A percentile compares a stretch with the other conserved stretches of the same genome.
These are phyloP conservation scores for Pterois miles DNA, from an alignment of 2,797 vertebrate species.

Conservation along the genomic window DNA sequence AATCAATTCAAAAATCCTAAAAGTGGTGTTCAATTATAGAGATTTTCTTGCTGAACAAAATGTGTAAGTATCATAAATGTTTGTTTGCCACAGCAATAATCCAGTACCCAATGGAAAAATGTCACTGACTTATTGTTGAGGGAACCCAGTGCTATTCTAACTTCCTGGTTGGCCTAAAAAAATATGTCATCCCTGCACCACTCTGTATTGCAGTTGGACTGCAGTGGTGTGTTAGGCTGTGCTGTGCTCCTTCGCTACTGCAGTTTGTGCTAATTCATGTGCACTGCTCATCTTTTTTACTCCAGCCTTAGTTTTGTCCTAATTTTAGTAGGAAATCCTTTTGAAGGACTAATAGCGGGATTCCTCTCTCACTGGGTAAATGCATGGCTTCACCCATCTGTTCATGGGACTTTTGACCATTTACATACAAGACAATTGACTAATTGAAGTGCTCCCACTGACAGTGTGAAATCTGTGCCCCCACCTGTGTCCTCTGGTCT, in stretches of 20 bases:
- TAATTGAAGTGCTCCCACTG: conserved; percentile 32
- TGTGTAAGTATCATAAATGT: too few species aligned
- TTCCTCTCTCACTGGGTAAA: conserved; percentile 34
- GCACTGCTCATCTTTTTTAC: conserved; percentile 40
- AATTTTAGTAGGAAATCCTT: conserved; percentile 25
- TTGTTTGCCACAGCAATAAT: too few species aligned
- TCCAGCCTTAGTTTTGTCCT: conserved; percentile 46
- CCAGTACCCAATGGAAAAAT: too few species aligned
- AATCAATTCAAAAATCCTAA: too few species aligned
- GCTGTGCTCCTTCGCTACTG: conserved; percentile 79
- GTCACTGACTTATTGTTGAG: too few species aligned
- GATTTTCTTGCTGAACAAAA: too few species aligned
- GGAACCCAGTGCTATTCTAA: too few species aligned
- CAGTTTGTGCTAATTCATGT: conserved; percentile 70
- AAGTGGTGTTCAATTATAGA: too few species aligned
- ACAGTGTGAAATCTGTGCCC: conserved; percentile 26
- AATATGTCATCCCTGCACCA: too few species aligned
- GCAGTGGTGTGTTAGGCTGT: conserved; percentile 84
- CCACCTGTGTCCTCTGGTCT: conserved; percentile 23
- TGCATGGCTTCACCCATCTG: conserved; percentile 48
- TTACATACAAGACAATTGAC: conserved; percentile 6
- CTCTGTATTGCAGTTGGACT: conserved; percentile 76
- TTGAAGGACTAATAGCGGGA: conserved; percentile 31
- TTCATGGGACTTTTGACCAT: conserved; percentile 29
- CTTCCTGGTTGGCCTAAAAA: too few species aligned